Base-by-base conservation (phyloP, 2,113 vertebrate species). In the Pseudorasbora parva region DNA sequence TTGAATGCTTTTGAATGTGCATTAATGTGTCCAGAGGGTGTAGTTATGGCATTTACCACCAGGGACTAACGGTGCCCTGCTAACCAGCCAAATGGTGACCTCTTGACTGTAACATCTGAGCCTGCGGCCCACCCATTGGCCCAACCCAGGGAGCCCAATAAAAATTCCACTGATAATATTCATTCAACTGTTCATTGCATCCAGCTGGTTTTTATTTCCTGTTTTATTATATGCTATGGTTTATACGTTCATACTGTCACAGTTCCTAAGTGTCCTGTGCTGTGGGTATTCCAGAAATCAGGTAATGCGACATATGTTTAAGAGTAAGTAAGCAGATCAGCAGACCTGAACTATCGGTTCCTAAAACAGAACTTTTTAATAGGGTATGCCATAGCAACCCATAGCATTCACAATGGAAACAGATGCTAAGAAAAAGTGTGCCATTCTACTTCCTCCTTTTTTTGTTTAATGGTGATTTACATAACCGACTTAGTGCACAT, bases 81-180 rank as follows among this genome's bases (percentile, higher is more conserved):
- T 51, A 30, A 51, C 25, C 25, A 30, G 25, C 47, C 45, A 25
- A 21, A 49, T 25, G 4, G 15, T 74, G 72, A 74, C 15, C 25
- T 51, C 43, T 51, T 74, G 47, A 74, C 72, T 74, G 72, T 5
- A 74, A 30, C 45, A 74, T 74, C 25, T 74, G 25, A 74, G n/a
- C 41, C 12, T 45, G 41, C 2, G 2, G 41, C 37, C 45, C 71
- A 74, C 23, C 45, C 45, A 45, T 23, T 1, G 4, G 45, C 12
- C n/a, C 45, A 74, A 25, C 14, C 30, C 14, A 25, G 15, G 12
- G 71, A 73, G 43, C n/a, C 51, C 23, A 25, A 6, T 51, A 74
- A 23, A n/a, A 74, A 27, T 74, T 27, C n/a, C 64, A 68, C 64
- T 37, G 8, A 41, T 10, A 17, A 41, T 4, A 68, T 41, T 68